Evolutionary conservation across 1,140 invertebrate genomes (phyloP).

Genomic region (Drosophila dunni): DNA sequence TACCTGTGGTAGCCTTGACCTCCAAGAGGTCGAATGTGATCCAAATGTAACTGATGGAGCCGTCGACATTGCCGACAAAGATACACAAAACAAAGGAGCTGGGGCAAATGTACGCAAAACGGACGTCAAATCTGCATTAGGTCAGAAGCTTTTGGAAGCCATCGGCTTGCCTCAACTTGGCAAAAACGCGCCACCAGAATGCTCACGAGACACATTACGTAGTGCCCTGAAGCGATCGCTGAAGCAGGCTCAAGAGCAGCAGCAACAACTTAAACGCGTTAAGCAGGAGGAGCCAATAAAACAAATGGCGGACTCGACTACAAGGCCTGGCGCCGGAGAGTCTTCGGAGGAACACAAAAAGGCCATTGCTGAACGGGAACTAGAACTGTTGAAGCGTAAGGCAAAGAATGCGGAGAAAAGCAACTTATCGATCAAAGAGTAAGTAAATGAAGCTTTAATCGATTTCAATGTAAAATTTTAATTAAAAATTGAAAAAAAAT

Average conservation of each 20-base stretch:
- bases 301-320: conserved; percentile 73
- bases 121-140: conserved; percentile 65
- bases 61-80: background rate
- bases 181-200: conserved; percentile 53
- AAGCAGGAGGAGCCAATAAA: conserved; percentile 69
- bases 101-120: conserved; percentile 43
- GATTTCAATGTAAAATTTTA: background rate
- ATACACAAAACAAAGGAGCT: conserved; percentile 10
- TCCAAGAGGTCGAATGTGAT: conserved; percentile 6
- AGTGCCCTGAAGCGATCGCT: conserved; percentile 75
- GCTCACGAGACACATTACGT: conserved; percentile 62
- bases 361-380: conserved; percentile 66
- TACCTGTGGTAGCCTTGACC: background rate
- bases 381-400: conserved; percentile 65
- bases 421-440: conserved; percentile 58
- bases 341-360: conserved; percentile 74
- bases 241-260: conserved; percentile 77
- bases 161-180: conserved; percentile 68
- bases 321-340: conserved; percentile 57
- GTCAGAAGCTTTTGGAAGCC: conserved; percentile 76
- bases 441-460: conserved; percentile 19
- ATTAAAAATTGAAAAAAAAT: conserved; percentile 1
- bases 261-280: conserved; percentile 68
- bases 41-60: background rate
- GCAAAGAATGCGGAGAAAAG: conserved; percentile 34